phyloP scores from a whole-genome alignment of 2,888 invertebrate genomes.

The Bembecia ichneumoniformis region DNA sequence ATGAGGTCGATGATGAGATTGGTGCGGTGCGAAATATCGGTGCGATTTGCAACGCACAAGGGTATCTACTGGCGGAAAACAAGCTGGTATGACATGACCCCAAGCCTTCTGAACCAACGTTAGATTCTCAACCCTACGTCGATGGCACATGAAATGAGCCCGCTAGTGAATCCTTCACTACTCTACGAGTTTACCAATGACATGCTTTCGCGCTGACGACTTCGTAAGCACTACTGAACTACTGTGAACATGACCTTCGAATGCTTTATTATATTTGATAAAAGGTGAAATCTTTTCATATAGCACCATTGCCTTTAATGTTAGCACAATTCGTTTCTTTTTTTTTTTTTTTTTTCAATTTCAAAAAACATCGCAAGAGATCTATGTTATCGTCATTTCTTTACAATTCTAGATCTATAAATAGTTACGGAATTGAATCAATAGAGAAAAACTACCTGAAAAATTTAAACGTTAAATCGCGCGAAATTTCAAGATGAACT shows the following conservation, averaged over 20 bases:
- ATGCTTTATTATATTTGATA: slow-evolving; percentile 3
- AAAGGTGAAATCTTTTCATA: slow-evolving; percentile 24
- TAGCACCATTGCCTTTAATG: slow-evolving; percentile 61
- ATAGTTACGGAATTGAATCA: slow-evolving; percentile 38
- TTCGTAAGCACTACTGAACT: slow-evolving; percentile 50
- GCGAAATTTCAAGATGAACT: slow-evolving; percentile 52
- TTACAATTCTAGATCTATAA: slow-evolving; percentile 48
- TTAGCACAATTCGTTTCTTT: slow-evolving; percentile 35
- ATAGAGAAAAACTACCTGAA: slow-evolving; percentile 32
- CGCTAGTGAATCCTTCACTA: slow-evolving; percentile 14
- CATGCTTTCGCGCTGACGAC: slow-evolving; percentile 34
- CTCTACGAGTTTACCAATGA: slow-evolving; percentile 17
- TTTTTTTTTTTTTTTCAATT: slow-evolving; percentile 8
- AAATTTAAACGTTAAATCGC: slow-evolving; percentile 33
- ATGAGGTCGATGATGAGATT: slow-evolving; percentile 24
- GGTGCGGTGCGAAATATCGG: slow-evolving; percentile 6
- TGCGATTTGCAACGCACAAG: slow-evolving; percentile 15
- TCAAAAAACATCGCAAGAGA: slow-evolving; percentile 44
- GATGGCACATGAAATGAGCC: slow-evolving; percentile 55
- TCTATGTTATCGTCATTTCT: slow-evolving; percentile 47
- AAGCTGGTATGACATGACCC: slow-evolving; percentile 2
- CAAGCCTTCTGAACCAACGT: slow-evolving; percentile 1
- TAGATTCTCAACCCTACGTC: slow-evolving; percentile 23
- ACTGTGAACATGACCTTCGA: slow-evolving; percentile 31
- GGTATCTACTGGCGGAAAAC: slow-evolving; percentile 28